Percentiles rank a stretch among this genome's conserved stretches.
Evolutionary conservation across 2,888 invertebrate genomes (phyloP).

Genomic region (Cataglyphis cursor): DNA sequence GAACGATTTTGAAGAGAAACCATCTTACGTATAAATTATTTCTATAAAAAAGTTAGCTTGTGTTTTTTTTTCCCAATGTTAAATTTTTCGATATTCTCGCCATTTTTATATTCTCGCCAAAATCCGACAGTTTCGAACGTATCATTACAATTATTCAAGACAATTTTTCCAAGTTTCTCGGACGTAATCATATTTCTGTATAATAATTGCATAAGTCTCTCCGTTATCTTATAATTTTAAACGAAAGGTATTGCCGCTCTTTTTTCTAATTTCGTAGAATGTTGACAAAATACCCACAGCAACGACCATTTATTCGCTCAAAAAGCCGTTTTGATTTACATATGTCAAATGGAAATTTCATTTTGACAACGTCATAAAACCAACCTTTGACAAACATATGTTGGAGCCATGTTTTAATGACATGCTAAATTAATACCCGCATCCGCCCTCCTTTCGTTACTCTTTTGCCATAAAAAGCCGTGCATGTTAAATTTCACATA

Average conservation of each 20-base stretch:
- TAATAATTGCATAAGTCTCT: background rate
- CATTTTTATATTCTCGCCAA: background rate
- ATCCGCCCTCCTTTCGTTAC: slow-evolving; percentile 39
- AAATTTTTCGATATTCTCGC: background rate
- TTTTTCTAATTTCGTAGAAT: slow-evolving; percentile 26
- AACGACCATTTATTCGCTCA: slow-evolving; percentile 31
- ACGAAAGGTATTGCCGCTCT: slow-evolving; percentile 1
- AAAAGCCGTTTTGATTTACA: slow-evolving; percentile 65
- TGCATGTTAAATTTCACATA: slow-evolving; percentile 38
- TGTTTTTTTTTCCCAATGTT: too few relatives aligned
- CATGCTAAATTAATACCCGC: slow-evolving; percentile 66
- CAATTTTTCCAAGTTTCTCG: background rate
- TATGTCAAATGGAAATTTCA: slow-evolving; percentile 71
- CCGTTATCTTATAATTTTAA: slow-evolving; percentile 15
- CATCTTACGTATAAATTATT: background rate
- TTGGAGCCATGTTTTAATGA: slow-evolving; percentile 66
- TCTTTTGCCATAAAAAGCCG: slow-evolving; percentile 28
- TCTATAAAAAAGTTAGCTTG: background rate
- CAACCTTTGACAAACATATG: slow-evolving; percentile 51
- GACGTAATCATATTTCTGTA: background rate
- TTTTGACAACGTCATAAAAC: slow-evolving; percentile 69
- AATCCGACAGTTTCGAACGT: background rate
- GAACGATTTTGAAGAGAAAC: background rate
- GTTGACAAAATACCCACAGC: slow-evolving; percentile 30
- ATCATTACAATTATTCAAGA: background rate